Evolutionary conservation across 2,113 vertebrate genomes (phyloP).

Genomic region (Apistogramma diplotaenia): DNA sequence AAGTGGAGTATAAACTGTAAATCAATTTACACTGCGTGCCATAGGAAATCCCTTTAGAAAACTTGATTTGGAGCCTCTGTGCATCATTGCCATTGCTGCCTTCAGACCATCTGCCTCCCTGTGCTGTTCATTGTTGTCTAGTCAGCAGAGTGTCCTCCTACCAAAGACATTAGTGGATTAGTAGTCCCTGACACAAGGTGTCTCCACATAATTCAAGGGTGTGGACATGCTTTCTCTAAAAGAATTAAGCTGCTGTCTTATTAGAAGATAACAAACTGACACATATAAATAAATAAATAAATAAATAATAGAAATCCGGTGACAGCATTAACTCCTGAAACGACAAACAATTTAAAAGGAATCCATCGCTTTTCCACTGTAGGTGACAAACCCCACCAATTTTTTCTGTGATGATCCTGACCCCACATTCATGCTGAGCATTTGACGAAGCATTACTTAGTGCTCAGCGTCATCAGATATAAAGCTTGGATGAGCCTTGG

Average conservation of each 20-base stretch:
- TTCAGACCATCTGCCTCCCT: conserved; percentile 57
- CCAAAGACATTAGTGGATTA: conserved; percentile 65
- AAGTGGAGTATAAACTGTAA: too few relatives aligned
- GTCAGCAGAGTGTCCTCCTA: conserved; percentile 57
- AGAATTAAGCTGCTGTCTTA: neutral
- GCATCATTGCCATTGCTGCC: conserved; percentile 36
- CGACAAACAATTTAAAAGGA: neutral
- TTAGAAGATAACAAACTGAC: neutral
- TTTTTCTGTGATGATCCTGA: neutral
- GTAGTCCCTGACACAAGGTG: conserved; percentile 55
- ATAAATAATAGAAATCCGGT: neutral
- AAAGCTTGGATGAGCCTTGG: neutral
- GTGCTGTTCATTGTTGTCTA: conserved; percentile 43
- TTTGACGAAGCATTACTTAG: neutral
- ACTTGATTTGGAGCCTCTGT: conserved; percentile 24
- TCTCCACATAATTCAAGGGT: conserved; percentile 55
- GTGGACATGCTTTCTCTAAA: conserved; percentile 43
- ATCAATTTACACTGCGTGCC: neutral
- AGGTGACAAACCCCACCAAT: neutral
- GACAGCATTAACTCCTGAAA: neutral
- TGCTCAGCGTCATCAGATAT: neutral
- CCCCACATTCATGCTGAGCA: too few relatives aligned
- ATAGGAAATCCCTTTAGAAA: conserved; percentile 26
- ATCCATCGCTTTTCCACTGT: neutral
- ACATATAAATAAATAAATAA: neutral